Evolutionary conservation across 2,888 invertebrate species (phyloP).

Genomic region (Platycheirus albimanus): DNA sequence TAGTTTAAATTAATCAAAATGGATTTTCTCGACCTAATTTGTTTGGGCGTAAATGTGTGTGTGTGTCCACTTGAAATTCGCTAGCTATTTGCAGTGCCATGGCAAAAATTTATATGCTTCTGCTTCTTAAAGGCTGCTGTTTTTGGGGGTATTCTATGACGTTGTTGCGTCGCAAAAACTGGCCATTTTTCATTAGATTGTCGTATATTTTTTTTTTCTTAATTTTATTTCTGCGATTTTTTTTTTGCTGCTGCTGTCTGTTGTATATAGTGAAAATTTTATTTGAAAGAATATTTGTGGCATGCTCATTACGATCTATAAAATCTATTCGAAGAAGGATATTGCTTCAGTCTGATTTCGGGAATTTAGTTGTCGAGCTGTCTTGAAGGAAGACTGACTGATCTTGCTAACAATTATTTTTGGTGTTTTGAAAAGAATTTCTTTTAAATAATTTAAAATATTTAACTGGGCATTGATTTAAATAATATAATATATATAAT

Average conservation of each 20-base stretch:
- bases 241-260: slow-evolving; percentile 21
- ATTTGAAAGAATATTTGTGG: slow-evolving; percentile 57
- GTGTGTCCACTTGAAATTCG: slow-evolving; percentile 45
- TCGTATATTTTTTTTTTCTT: slow-evolving; percentile 56
- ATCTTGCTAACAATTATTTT: neutral
- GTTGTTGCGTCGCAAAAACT: slow-evolving; percentile 43
- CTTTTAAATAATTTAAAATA: neutral
- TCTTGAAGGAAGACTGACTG: slow-evolving; percentile 17
- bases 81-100: slow-evolving; percentile 3
- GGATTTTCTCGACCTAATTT: slow-evolving; percentile 33
- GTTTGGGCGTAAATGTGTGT: no score
- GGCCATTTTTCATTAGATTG: slow-evolving; percentile 71
- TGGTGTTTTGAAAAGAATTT: neutral
- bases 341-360: slow-evolving; percentile 58
- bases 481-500: no score
- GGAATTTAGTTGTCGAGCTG: slow-evolving; percentile 25
- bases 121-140: slow-evolving; percentile 10
- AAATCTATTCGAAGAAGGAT: slow-evolving; percentile 66
- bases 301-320: slow-evolving; percentile 61
- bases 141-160: slow-evolving; percentile 23
- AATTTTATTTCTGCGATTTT: slow-evolving; percentile 12
- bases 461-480: no score
- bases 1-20: slow-evolving; percentile 64
- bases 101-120: neutral
- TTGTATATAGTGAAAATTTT: slow-evolving; percentile 32